phyloP scores from a whole-genome alignment of 92 coral and sea anemone genomes.

The Bergia sp. region DNA sequence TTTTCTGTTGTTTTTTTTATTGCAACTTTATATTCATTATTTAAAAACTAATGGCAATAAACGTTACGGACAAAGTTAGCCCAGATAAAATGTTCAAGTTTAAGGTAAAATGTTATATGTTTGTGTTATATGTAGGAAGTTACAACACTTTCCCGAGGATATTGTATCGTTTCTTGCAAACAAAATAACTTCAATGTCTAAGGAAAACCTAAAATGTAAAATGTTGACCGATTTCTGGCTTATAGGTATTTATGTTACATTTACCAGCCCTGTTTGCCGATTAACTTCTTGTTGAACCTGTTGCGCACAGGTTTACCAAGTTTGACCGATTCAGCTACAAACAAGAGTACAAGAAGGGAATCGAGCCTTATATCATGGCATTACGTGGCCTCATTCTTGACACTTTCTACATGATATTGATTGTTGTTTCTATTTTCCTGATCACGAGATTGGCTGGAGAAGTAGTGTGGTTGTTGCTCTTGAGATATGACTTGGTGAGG shows the following conservation, averaged over 20 bases:
- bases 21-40: too few relatives aligned
- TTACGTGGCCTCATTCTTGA: constrained; percentile 64
- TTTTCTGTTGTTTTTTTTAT: too few relatives aligned
- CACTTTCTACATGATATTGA: constrained; percentile 71
- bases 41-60: too few relatives aligned
- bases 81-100: too few relatives aligned
- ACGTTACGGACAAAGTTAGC: too few relatives aligned
- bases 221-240: too few relatives aligned
- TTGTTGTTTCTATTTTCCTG: constrained; percentile 61
- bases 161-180: too few relatives aligned
- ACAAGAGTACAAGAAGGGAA: constrained; percentile 66
- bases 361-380: constrained; percentile 66
- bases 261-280: background rate
- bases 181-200: too few relatives aligned
- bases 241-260: background rate
- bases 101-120: too few relatives aligned
- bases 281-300: background rate
- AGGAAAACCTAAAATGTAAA: too few relatives aligned
- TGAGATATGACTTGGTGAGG: constrained; percentile 72
- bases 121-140: too few relatives aligned
- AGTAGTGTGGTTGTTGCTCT: constrained; percentile 50
- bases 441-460: constrained; percentile 53
- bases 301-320: constrained; percentile 69
- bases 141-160: too few relatives aligned
- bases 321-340: constrained; percentile 79